A percentile compares a stretch with the other conserved stretches of the same genome.
These are phyloP conservation scores for Drepana arcuata DNA, from an alignment of 1,140 invertebrate species.

Conservation along the genomic window DNA sequence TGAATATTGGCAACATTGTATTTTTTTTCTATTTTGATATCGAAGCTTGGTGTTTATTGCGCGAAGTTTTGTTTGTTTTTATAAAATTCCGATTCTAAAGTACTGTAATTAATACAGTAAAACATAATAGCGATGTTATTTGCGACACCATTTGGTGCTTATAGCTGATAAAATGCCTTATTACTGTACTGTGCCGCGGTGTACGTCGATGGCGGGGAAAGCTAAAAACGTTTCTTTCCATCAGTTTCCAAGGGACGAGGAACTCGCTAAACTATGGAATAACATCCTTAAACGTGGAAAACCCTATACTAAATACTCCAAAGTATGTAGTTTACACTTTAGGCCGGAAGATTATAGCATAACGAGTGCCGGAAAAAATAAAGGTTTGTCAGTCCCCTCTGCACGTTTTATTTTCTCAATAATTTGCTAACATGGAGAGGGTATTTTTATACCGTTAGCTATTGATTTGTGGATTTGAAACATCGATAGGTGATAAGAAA, in stretches of 20 bases:
- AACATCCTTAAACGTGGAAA: constrained; percentile 58
- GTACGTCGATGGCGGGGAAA: constrained; percentile 66
- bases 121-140: constrained; percentile 20
- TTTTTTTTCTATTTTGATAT: constrained; percentile 21
- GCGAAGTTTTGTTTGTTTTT: constrained; percentile 54
- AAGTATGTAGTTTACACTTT: constrained; percentile 67
- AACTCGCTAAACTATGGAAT: constrained; percentile 58
- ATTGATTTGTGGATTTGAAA: too few species aligned
- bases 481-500: too few species aligned
- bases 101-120: neutral
- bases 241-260: constrained; percentile 61
- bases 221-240: constrained; percentile 66
- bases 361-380: constrained; percentile 58
- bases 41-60: constrained; percentile 44
- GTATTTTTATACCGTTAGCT: too few species aligned
- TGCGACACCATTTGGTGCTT: constrained; percentile 9
- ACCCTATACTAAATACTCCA: constrained; percentile 66
- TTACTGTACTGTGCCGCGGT: constrained; percentile 65
- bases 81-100: constrained; percentile 15
- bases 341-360: constrained; percentile 61
- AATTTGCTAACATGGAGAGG: too few species aligned
- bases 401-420: constrained; percentile 12
- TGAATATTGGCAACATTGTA: constrained; percentile 5
- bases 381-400: constrained; percentile 41
- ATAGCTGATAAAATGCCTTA: constrained; percentile 51